Percentiles rank a stretch among this genome's conserved stretches.
These are phyloP conservation scores for Pteropus rufus DNA, from an alignment of 2,797 vertebrate species.

Conservation along the genomic window DNA sequence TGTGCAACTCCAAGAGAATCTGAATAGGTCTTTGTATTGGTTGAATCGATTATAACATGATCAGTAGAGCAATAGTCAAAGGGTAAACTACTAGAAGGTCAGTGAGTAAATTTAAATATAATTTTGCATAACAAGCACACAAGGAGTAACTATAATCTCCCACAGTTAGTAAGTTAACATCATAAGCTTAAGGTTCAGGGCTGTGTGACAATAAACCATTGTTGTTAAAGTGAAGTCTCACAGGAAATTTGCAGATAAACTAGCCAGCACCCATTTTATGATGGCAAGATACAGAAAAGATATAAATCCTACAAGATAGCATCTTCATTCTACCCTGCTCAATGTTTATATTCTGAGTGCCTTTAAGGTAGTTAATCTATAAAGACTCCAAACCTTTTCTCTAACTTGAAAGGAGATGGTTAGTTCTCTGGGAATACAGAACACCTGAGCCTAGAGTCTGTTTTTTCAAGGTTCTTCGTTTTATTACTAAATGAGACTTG, in stretches of 20 bases:
- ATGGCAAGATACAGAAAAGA: background rate
- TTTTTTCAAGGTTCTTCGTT: background rate
- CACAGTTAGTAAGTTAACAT: background rate
- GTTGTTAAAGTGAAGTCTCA: background rate
- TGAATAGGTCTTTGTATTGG: background rate
- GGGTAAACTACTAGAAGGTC: background rate
- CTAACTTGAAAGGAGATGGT: background rate
- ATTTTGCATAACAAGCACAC: slow-evolving; percentile 8
- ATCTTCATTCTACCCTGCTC: background rate
- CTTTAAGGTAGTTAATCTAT: background rate
- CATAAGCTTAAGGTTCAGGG: background rate
- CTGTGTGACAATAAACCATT: background rate
- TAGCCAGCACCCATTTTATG: background rate
- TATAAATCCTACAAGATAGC: background rate
- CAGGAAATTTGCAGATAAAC: background rate
- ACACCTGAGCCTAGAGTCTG: background rate
- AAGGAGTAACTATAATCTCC: background rate
- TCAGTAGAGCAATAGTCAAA: background rate
- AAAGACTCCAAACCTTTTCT: background rate
- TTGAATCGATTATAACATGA: background rate
- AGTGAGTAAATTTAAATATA: background rate
- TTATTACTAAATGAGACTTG: background rate
- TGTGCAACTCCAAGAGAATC: background rate
- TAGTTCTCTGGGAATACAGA: background rate
- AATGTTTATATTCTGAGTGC: background rate